These are phyloP conservation scores for Drosophila quinaria DNA, from an alignment of 2,888 invertebrate genomes.

Conservation along the genomic window DNA sequence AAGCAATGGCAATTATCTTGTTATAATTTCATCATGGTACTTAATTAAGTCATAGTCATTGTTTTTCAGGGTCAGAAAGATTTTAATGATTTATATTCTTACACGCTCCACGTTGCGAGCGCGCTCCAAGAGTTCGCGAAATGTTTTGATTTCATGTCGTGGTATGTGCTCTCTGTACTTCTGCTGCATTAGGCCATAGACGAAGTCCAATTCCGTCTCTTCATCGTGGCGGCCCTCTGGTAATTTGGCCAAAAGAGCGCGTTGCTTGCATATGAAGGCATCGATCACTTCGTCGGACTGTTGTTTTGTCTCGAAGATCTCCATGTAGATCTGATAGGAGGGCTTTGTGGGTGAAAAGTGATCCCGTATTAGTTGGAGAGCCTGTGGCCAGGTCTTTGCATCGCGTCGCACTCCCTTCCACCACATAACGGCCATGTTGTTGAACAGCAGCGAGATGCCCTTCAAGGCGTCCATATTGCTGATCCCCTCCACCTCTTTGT, in stretches of 20 bases:
- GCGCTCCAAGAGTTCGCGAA: conserved; percentile 78
- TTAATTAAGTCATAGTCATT: conserved; percentile 9
- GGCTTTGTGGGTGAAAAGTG: conserved; percentile 84
- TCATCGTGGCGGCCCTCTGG: too few species aligned
- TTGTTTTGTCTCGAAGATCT: too few species aligned
- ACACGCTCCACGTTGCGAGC: conserved; percentile 80
- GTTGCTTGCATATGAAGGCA: too few species aligned
- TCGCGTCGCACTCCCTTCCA: conserved; percentile 83
- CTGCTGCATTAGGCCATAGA: conserved; percentile 77
- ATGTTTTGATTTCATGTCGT: conserved; percentile 79
- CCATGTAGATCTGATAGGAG: conserved; percentile 82
- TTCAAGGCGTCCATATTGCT: conserved; percentile 81
- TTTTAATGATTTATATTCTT: conserved; percentile 19
- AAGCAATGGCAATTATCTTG: too few species aligned
- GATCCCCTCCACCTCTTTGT: conserved; percentile 83
- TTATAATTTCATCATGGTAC: too few species aligned
- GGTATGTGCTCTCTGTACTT: conserved; percentile 80
- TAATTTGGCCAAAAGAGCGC: too few species aligned
- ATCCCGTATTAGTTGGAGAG: conserved; percentile 77
- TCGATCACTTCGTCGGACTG: too few species aligned
- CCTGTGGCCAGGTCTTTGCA: conserved; percentile 79
- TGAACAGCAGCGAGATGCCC: conserved; percentile 80
- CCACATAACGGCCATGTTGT: conserved; percentile 78
- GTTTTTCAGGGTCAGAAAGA: neutral
- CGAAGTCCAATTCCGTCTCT: too few species aligned